Evolutionary conservation across 2,113 vertebrate genomes (phyloP).

Genomic region (Cynopterus brachyotis): DNA sequence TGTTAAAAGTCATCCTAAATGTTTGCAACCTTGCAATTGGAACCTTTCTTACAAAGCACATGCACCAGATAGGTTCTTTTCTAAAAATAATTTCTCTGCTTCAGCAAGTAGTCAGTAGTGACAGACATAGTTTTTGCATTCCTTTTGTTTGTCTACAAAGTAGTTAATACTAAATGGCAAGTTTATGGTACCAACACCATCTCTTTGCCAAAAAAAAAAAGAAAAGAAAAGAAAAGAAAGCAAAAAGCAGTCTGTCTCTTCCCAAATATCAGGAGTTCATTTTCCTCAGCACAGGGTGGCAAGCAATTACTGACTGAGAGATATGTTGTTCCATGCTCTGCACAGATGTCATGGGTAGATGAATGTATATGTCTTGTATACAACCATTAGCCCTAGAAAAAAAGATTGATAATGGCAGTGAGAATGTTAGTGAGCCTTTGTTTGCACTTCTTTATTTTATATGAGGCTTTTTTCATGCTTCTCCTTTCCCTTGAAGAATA

Average conservation of each 20-base stretch:
- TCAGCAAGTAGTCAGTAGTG: background rate
- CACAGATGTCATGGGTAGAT: slow-evolving; percentile 51
- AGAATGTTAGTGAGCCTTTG: slow-evolving; percentile 56
- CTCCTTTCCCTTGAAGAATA: background rate
- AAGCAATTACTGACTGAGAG: slow-evolving; percentile 52
- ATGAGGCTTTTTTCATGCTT: slow-evolving; percentile 4
- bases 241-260: slow-evolving; percentile 21
- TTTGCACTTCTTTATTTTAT: slow-evolving; percentile 31
- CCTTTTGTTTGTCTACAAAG: background rate
- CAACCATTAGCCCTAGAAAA: slow-evolving; percentile 40
- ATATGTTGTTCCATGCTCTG: background rate
- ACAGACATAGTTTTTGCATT: background rate
- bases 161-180: slow-evolving; percentile 21
- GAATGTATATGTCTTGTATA: slow-evolving; percentile 51
- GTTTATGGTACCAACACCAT: background rate
- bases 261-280: slow-evolving; percentile 44
- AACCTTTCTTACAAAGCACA: background rate
- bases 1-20: slow-evolving; percentile 2
- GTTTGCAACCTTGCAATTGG: background rate
- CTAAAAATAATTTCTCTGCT: background rate
- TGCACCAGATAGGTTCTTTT: background rate
- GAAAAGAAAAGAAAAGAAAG: no score
- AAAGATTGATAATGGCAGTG: slow-evolving; percentile 64
- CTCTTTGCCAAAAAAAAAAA: background rate
- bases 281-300: slow-evolving; percentile 11